These are phyloP conservation scores for Acrocephalus kingi DNA, from an alignment of 2,113 vertebrate genomes.

Conservation along the genomic window DNA sequence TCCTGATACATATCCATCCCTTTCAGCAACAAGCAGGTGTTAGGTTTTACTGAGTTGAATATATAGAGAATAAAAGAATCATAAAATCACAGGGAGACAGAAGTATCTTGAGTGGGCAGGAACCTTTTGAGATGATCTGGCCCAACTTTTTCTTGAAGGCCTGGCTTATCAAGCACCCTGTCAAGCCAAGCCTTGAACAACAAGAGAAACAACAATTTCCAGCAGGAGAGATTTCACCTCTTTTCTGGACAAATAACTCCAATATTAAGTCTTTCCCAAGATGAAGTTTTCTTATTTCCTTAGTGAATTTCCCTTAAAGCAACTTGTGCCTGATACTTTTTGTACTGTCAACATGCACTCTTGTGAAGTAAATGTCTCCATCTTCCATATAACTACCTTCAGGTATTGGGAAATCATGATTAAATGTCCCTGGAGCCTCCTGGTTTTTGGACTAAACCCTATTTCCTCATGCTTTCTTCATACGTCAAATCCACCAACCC, in stretches of 20 bases:
- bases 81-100: neutral
- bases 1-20: neutral
- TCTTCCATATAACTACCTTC: neutral
- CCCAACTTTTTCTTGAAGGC: neutral
- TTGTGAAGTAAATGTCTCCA: neutral
- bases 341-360: neutral
- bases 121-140: neutral
- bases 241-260: neutral
- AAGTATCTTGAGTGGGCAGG: neutral
- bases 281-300: neutral
- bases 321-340: neutral
- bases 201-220: neutral
- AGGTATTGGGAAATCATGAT: neutral
- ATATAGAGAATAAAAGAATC: neutral
- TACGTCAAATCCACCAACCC: neutral
- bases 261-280: neutral
- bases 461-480: neutral
- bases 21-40: neutral
- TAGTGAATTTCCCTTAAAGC: neutral
- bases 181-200: neutral
- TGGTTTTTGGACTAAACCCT: neutral
- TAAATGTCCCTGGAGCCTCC: neutral
- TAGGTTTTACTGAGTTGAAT: neutral
- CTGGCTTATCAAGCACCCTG: neutral
- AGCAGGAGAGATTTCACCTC: neutral